These are phyloP conservation scores for Dermatemys mawii DNA, from an alignment of 2,113 vertebrate species.

Conservation along the genomic window DNA sequence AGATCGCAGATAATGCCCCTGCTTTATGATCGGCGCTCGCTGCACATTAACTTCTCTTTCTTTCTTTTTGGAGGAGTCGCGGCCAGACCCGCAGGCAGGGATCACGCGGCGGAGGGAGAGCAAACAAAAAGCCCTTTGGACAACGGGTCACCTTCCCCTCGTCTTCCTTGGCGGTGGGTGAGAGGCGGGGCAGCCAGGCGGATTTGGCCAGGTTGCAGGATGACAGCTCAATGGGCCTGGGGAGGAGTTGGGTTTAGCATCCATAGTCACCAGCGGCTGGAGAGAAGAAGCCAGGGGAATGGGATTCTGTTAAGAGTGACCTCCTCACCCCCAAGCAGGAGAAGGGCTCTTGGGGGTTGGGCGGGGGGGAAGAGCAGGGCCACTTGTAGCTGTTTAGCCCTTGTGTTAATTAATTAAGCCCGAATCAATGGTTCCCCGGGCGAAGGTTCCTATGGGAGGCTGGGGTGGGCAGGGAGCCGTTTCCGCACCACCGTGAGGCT, in stretches of 20 bases:
- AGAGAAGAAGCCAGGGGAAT: background rate
- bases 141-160: slow-evolving; percentile 45
- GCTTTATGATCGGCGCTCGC: background rate
- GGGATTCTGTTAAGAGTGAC: background rate
- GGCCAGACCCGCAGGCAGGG: background rate
- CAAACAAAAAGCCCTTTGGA: slow-evolving; percentile 38
- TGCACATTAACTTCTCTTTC: slow-evolving; percentile 11
- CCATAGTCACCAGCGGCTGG: too few relatives aligned
- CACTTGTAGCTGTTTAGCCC: background rate
- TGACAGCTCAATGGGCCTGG: background rate
- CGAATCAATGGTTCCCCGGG: background rate
- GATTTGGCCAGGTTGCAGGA: slow-evolving; percentile 56
- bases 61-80: background rate
- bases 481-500: background rate
- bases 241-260: background rate
- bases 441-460: background rate
- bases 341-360: background rate
- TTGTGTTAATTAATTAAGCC: background rate
- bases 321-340: background rate
- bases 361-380: background rate
- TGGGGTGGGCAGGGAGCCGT: background rate
- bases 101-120: slow-evolving; percentile 37
- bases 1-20: slow-evolving; percentile 23
- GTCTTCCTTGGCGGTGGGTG: slow-evolving; percentile 47
- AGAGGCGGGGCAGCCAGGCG: slow-evolving; percentile 48